Base-by-base conservation (phyloP, 2,113 vertebrate species). In the Tylochromis polylepis region DNA sequence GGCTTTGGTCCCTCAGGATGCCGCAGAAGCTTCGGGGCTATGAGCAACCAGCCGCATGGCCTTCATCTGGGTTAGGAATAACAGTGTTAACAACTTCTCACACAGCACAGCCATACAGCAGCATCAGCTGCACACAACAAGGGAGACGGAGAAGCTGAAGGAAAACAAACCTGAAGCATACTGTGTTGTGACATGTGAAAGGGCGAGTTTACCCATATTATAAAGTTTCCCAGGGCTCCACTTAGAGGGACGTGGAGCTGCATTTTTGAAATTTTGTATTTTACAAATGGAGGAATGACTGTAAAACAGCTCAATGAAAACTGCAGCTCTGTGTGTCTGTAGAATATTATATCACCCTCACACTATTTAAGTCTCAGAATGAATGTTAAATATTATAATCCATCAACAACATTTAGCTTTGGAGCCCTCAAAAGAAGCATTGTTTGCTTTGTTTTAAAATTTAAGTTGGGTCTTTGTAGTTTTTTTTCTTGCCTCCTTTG, bases 51-150 rank as follows among this genome's bases (percentile, higher is more conserved):
- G 85, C 75, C 60, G 46, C 4, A 11, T 53, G 36, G 91, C 91
- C 92, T 95, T 95, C 89, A 70, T 89, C 88, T 85, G 87, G 22
- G 92, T 94, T 93, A 88, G 92, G 93, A 95, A 95, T 95, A 95
- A 92, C 91, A 67, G 93, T 89, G 94, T 94, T 94, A 94, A 95
- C 93, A 94, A 91, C 92, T 92, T 94, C 91, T 90, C 91, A 79
- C 90, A 90, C 82, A 79, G 59, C 46, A 15, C 53, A 85, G 90
- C 79, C 60, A 29, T 22, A 90, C 86, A 89, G 85, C 87, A 89
- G 85, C 91, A 31, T 20, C 51, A 51, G 46, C 70, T 77, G 43
- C 24, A 14, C 27, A 81, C 82, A 87, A 87, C 81, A 84, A 84
- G 79, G 60, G 46, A 75, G 82, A 87, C 1, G 53, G 55, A 18